Base-by-base conservation (phyloP, 2,888 invertebrate genomes). In the Pseudococcus viburni region DNA sequence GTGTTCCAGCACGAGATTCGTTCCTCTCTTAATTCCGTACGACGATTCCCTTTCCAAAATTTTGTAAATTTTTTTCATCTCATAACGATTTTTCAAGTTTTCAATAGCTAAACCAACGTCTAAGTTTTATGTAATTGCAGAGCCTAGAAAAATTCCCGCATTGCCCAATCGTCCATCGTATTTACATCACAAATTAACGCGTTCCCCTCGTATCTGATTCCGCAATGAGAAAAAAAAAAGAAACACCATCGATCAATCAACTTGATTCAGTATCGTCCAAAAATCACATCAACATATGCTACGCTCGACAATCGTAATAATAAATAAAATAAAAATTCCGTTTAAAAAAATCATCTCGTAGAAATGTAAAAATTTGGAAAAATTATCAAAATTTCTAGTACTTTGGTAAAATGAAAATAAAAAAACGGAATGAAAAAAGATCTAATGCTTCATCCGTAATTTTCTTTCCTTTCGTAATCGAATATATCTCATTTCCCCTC, bases 351-450 rank as follows among this genome's bases (percentile, higher is more conserved):
- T 83, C 46, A 42, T 83, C 19, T 42, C 46, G 80, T 83, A 83
- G 46, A 83, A 83, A 83, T 19, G 46, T 83, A 83, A 46, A 83
- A 83, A 83, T 83, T 83, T 83, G 46, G 46, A 83, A 83, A 83
- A 33, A 73, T 17, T 83, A 83, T 83, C 46, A 83, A 83, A 83
- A 83, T 83, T 83, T 12, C 11, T 83, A 19, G 26, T 83, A 46
- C 80, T 83, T 83, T 46, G 42, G 39, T 83, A 83, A 39, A 83
- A 46, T 19, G 39, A 17, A 39, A 39, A 7, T 77, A 46, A 83
- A 83, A 77, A 77, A 80, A 80, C 39, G 42, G 80, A 80, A 80
- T 80, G 42, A 80, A 15, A 42, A 42, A 80, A 73, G 15, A 33
- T 33, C 17, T 12, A 39, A 73, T 73, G 33, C 73, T 33, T 33